Percentiles rank a stretch among this genome's conserved stretches.
Conservation (phyloP, 2,888 invertebrate genomes). For the Nemotelus nigrinus region DNA sequence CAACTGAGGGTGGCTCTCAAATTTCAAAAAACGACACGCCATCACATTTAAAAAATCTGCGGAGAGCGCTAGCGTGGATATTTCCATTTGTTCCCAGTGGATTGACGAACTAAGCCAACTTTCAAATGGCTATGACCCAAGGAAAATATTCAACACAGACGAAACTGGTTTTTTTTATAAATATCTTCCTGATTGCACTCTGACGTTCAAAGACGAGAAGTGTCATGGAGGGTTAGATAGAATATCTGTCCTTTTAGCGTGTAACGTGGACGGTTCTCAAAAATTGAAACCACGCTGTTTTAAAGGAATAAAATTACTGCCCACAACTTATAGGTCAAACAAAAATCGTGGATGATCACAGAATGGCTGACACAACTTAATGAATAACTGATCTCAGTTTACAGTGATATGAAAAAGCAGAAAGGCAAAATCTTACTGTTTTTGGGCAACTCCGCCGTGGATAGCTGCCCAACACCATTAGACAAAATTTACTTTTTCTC, state of each 20-base stretch:
- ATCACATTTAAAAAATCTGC: too few relatives aligned
- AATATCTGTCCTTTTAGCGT: slow-evolving; percentile 57
- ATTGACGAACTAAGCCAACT: too few relatives aligned
- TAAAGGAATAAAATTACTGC: slow-evolving; percentile 55
- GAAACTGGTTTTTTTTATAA: slow-evolving; percentile 56
- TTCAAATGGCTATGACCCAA: too few relatives aligned
- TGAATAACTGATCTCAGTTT: slow-evolving; percentile 2
- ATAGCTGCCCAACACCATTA: background rate
- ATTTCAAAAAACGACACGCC: too few relatives aligned
- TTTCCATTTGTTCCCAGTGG: too few relatives aligned
- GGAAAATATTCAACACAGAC: slow-evolving; percentile 54
- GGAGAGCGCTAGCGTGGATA: too few relatives aligned
- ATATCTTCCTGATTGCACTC: slow-evolving; percentile 54
- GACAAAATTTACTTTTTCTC: slow-evolving; percentile 2
- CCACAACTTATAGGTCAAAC: slow-evolving; percentile 54
- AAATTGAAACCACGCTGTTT: slow-evolving; percentile 58
- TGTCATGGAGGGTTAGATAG: slow-evolving; percentile 56
- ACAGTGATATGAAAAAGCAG: slow-evolving; percentile 1
- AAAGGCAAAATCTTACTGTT: slow-evolving; percentile 46
- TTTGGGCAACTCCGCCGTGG: background rate
- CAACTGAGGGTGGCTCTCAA: too few relatives aligned
- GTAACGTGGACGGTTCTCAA: slow-evolving; percentile 57
- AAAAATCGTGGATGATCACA: slow-evolving; percentile 3
- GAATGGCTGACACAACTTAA: background rate
- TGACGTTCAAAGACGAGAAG: slow-evolving; percentile 56